Conservation (phyloP, 2,797 vertebrate genomes). For the Darevskia nairensis region DNA sequence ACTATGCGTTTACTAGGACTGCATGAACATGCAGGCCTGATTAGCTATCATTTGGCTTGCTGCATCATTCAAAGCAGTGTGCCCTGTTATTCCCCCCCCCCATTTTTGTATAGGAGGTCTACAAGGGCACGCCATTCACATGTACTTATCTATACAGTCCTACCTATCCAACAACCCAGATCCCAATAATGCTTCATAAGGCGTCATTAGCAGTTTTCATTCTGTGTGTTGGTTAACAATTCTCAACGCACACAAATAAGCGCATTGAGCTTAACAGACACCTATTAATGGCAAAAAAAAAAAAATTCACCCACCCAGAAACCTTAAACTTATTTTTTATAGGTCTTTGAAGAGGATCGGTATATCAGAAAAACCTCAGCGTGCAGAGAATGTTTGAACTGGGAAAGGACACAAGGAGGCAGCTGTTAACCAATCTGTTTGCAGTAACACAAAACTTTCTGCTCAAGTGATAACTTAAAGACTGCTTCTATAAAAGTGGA, state of each 20-base stretch:
- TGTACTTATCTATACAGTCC: background rate
- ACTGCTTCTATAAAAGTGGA: background rate
- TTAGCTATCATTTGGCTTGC: background rate
- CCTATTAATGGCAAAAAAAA: background rate
- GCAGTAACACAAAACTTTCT: background rate
- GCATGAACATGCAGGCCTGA: background rate
- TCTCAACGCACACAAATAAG: background rate
- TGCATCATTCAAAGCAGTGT: no score
- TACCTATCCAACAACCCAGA: background rate
- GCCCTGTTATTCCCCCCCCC: no score
- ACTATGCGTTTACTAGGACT: background rate
- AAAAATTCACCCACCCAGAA: background rate
- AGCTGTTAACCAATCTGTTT: constrained; percentile 6
- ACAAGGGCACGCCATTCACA: background rate
- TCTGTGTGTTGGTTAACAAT: background rate
- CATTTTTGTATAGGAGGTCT: background rate
- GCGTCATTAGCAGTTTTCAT: background rate
- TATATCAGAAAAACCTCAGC: rapidly evolving
- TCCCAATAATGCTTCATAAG: background rate
- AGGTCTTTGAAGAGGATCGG: rapidly evolving
- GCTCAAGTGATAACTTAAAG: constrained; percentile 1
- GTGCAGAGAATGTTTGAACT: background rate
- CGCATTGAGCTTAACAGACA: background rate
- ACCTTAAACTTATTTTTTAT: background rate
- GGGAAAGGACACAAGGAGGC: background rate